Percentiles rank a stretch among this genome's conserved stretches.
Conservation (phyloP, 2,113 vertebrate species). For the Amphilophus citrinellus region DNA sequence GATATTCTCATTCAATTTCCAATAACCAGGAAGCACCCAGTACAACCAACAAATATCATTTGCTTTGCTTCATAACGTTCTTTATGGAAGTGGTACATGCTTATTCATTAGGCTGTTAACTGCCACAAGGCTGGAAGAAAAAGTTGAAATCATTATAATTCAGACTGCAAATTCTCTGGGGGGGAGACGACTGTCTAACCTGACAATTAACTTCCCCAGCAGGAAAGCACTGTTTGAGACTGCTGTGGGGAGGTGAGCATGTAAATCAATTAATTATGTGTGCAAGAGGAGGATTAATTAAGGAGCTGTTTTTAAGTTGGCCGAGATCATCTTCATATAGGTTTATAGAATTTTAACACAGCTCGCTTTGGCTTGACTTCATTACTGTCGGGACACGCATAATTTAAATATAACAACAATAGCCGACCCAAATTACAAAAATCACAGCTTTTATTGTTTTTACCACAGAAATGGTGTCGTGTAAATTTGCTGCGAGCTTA, state of each 20-base stretch:
- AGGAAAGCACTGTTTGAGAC: conserved; percentile 55
- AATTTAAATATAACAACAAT: neutral
- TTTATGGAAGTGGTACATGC: neutral
- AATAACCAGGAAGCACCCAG: neutral
- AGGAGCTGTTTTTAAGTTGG: conserved; percentile 56
- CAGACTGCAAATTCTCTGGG: conserved; percentile 57
- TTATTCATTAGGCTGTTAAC: conserved; percentile 23
- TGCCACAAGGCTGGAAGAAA: conserved; percentile 16
- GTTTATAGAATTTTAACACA: conserved; percentile 9
- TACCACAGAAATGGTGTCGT: neutral
- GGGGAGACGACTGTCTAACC: conserved; percentile 44
- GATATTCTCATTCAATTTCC: neutral
- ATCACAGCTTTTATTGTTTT: neutral
- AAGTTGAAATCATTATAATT: conserved; percentile 67
- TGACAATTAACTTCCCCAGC: conserved; percentile 78
- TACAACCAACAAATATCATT: neutral
- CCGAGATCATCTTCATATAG: conserved; percentile 18
- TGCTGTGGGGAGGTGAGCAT: conserved; percentile 18
- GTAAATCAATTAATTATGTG: conserved; percentile 74
- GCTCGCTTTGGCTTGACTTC: neutral
- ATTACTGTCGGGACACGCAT: neutral
- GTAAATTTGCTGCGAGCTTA: neutral
- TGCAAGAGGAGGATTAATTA: conserved; percentile 71
- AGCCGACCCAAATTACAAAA: neutral
- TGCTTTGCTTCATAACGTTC: neutral